phyloP scores from a whole-genome alignment of 2,888 invertebrate species.

The Himalopsyche kuldschensis region DNA sequence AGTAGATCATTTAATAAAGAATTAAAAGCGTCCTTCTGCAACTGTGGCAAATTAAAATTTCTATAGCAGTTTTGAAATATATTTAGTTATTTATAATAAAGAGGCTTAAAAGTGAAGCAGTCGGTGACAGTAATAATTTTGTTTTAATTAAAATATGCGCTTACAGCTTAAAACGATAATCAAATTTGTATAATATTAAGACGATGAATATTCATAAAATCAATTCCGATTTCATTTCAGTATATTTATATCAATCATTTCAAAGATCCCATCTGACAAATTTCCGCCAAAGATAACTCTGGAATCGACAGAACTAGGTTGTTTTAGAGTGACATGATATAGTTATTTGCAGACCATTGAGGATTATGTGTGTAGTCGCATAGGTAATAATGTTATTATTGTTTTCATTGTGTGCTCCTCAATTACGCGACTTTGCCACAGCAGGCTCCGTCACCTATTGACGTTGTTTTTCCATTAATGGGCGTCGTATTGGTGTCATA shows the following conservation, averaged over 20 bases:
- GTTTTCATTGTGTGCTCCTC: background rate
- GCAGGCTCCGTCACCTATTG: conserved; percentile 68
- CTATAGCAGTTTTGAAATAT: too few species aligned
- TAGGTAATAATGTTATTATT: background rate
- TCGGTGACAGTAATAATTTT: background rate
- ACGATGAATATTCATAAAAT: background rate
- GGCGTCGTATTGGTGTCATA: conserved; percentile 72
- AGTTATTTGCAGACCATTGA: background rate
- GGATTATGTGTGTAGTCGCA: background rate
- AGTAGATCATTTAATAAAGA: too few species aligned
- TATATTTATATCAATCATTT: background rate
- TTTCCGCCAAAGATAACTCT: too few species aligned
- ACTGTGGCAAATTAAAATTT: too few species aligned
- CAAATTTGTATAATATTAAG: background rate
- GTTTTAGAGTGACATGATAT: background rate
- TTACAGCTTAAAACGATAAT: background rate
- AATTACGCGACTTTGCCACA: conserved; percentile 50
- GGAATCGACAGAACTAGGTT: too few species aligned
- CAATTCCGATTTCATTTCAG: background rate
- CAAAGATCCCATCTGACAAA: background rate
- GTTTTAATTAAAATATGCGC: background rate
- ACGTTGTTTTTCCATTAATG: conserved; percentile 71
- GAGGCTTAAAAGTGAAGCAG: too few species aligned
- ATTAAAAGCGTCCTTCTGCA: too few species aligned
- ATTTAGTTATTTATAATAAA: too few species aligned